Conservation (phyloP, 2,888 invertebrate species). For the Zaprionus obscuricornis region DNA sequence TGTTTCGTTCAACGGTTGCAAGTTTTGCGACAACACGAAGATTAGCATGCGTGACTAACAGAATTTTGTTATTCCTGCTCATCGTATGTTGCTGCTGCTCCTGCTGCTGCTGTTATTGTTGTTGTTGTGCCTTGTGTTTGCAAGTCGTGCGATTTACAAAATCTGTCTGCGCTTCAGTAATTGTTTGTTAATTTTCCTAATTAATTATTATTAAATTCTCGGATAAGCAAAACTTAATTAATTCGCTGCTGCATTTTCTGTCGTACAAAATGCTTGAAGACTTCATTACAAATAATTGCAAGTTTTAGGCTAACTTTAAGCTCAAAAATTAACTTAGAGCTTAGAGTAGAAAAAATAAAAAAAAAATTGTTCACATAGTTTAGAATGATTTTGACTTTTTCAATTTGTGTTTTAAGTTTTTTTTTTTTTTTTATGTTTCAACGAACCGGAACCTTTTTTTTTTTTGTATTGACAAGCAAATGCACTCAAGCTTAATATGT, state of each 20-base stretch:
- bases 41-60: slow-evolving; percentile 81
- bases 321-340: slow-evolving; percentile 1
- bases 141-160: slow-evolving; percentile 59
- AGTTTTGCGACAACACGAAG: slow-evolving; percentile 76
- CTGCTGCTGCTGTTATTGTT: too few relatives aligned
- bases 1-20: slow-evolving; percentile 62
- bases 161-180: slow-evolving; percentile 63
- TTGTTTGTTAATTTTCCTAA: slow-evolving; percentile 82
- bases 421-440: slow-evolving; percentile 37
- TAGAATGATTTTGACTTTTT: slow-evolving; percentile 45
- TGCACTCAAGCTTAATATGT: slow-evolving; percentile 83
- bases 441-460: slow-evolving; percentile 76
- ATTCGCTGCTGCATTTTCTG: background rate
- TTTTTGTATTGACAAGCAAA: slow-evolving; percentile 83
- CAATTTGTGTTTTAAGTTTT: slow-evolving; percentile 33
- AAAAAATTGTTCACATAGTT: slow-evolving; percentile 46
- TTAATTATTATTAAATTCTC: slow-evolving; percentile 81
- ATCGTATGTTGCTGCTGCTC: slow-evolving; percentile 9
- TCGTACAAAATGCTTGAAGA: slow-evolving; percentile 20
- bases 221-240: slow-evolving; percentile 58
- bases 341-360: too few relatives aligned
- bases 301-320: too few relatives aligned
- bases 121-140: slow-evolving; percentile 5
- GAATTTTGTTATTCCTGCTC: slow-evolving; percentile 71
- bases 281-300: too few relatives aligned